Percentiles rank a stretch among this genome's conserved stretches.
Evolutionary conservation across 2,797 vertebrate species (phyloP).

Genomic region (Sebastiscus albofasciatus): DNA sequence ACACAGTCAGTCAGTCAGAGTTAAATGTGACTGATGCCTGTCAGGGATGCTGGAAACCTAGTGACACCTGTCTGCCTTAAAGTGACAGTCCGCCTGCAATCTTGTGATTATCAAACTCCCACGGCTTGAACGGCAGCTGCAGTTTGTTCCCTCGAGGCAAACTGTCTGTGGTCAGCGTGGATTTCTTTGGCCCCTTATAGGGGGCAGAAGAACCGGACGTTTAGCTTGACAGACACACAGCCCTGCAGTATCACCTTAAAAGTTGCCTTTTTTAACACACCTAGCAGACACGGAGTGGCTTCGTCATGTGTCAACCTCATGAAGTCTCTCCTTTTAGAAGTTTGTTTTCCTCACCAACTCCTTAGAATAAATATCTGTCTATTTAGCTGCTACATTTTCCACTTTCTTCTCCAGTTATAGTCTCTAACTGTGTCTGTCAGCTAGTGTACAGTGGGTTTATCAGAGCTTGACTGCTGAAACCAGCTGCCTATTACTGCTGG

Average conservation of each 20-base stretch:
- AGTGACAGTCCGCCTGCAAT: background rate
- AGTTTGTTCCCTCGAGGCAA: background rate
- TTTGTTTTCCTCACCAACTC: background rate
- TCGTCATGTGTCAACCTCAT: background rate
- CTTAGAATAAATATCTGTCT: background rate
- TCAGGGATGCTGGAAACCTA: background rate
- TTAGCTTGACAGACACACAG: background rate
- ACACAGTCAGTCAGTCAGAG: background rate
- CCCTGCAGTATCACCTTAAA: background rate
- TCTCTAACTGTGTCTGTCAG: background rate
- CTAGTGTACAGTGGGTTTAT: background rate
- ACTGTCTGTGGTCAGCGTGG: background rate
- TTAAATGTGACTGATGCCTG: constrained; percentile 16
- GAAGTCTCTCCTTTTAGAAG: background rate
- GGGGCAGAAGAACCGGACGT: background rate
- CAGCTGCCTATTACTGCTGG: background rate
- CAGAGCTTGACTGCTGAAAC: background rate
- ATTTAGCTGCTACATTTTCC: background rate
- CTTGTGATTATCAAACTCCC: background rate
- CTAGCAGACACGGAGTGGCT: background rate
- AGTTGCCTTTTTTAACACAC: background rate
- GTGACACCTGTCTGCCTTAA: constrained; percentile 12
- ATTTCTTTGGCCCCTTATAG: background rate
- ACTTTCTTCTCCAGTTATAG: background rate
- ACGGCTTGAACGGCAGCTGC: background rate